phyloP scores from a whole-genome alignment of 2,888 invertebrate species.

The Philereme transversata region DNA sequence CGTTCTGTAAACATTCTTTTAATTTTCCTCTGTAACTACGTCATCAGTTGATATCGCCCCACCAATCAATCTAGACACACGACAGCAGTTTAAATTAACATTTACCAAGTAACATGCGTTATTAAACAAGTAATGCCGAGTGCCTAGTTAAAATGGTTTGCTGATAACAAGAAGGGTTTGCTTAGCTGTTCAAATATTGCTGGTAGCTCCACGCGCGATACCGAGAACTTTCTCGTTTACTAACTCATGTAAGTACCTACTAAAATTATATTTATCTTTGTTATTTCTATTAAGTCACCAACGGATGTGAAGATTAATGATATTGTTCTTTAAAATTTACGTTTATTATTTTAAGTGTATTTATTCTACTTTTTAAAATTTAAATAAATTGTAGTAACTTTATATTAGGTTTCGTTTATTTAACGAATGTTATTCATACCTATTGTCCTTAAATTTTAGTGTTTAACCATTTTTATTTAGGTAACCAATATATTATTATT shows the following conservation, averaged over 20 bases:
- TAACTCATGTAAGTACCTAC: constrained; percentile 49
- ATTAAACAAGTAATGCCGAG: constrained; percentile 30
- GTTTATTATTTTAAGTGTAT: no score
- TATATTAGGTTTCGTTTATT: no score
- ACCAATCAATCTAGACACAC: constrained; percentile 55
- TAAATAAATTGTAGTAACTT: no score
- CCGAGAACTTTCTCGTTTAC: constrained; percentile 74
- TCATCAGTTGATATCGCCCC: constrained; percentile 63
- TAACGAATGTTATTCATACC: no score
- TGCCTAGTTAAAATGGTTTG: constrained; percentile 36
- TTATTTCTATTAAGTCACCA: constrained; percentile 56
- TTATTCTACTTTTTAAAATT: no score
- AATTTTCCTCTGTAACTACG: constrained; percentile 61
- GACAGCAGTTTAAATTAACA: constrained; percentile 44
- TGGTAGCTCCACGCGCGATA: constrained; percentile 72
- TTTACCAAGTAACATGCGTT: constrained; percentile 36
- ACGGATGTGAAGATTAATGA: constrained; percentile 53
- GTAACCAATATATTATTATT: constrained; percentile 28
- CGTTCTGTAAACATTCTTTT: constrained; percentile 61
- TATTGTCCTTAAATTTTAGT: neutral
- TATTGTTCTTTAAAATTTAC: constrained; percentile 36
- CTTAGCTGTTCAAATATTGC: constrained; percentile 79
- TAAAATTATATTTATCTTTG: constrained; percentile 66
- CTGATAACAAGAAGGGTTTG: constrained; percentile 71
- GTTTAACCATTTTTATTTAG: constrained; percentile 4